Evolutionary conservation across 2,888 invertebrate species (phyloP), one percentile per base, ranked within the genome.

Genomic region (Heliconius ismenius): DNA sequence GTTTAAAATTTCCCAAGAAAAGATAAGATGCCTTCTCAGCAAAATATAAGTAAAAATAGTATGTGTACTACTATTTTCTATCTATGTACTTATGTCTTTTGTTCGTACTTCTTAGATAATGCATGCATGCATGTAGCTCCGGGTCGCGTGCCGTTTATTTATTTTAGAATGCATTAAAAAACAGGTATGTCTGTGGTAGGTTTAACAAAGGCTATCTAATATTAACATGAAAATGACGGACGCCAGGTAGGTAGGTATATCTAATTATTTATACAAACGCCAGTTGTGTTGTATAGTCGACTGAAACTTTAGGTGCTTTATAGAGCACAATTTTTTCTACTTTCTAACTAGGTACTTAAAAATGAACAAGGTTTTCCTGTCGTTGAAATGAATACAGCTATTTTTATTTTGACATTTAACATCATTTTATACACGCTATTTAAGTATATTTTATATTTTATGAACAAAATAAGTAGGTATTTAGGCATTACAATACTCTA

Each of bases 81-180:
- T 32, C 1, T 7, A 32, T 7, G 32, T 73, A 62, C 39, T n/a
- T 73, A 43, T 39, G 26, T 24, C 15, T 43, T 60, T 75, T 65
- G 69, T 67, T 43, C 77, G 70, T 70, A 73, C 70, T 77, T 60
- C 73, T 77, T 74, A 60, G 49, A 79, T 65, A 70, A 68, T 62
- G 77, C 68, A 69, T 65, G 73, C 63, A 28, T 24, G 36, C 28
- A 4, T 28, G 68, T 39, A 39, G 39, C 63, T 73, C 49, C 62
- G 13, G 68, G 58, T 73, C 75, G 73, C 67, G 75, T 73, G 77
- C 68, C 74, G 73, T 77, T 73, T 73, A 75, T 77, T 77, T 79
- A 73, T 75, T 78, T 75, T 49, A 76, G 76, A 79, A 74, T 79
- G 76, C 63, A 75, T 75, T 77, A 67, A 72, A 78, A 11, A 76